Conservation (phyloP, 2,797 vertebrate species). For the Balearica regulorum region DNA sequence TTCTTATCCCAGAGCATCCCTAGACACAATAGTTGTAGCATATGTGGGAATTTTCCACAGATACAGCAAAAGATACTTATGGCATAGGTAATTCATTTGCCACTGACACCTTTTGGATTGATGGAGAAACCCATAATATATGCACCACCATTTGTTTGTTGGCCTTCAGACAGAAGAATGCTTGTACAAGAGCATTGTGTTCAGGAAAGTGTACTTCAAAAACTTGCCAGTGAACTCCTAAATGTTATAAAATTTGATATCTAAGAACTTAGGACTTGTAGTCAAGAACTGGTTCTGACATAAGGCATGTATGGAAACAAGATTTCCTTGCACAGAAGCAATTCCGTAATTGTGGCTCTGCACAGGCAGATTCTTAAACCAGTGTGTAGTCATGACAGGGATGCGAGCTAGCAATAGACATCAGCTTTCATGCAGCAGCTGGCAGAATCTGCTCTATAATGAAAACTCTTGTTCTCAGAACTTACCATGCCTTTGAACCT, state of each 20-base stretch:
- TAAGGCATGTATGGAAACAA: background rate
- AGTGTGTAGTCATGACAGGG: fast-evolving
- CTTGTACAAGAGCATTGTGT: background rate
- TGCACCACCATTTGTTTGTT: background rate
- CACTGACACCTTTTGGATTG: background rate
- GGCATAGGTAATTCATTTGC: background rate
- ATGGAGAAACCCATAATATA: background rate
- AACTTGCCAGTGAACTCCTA: background rate
- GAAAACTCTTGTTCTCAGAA: background rate
- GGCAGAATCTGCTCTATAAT: background rate
- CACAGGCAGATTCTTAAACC: background rate
- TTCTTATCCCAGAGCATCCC: background rate
- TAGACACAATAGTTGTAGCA: background rate
- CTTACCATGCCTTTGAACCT: background rate
- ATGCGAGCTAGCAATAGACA: background rate
- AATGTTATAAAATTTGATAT: background rate
- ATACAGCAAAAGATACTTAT: background rate
- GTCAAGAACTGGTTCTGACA: background rate
- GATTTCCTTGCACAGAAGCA: background rate
- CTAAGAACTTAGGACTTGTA: background rate
- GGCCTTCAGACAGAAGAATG: background rate
- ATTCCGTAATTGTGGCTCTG: background rate
- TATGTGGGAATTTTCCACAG: background rate
- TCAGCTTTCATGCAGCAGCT: background rate
- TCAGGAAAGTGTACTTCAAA: background rate